A percentile compares a stretch with the other conserved stretches of the same genome.
These are phyloP conservation scores for Bothrops jararaca DNA, from an alignment of 2,113 vertebrate genomes.

Conservation along the genomic window DNA sequence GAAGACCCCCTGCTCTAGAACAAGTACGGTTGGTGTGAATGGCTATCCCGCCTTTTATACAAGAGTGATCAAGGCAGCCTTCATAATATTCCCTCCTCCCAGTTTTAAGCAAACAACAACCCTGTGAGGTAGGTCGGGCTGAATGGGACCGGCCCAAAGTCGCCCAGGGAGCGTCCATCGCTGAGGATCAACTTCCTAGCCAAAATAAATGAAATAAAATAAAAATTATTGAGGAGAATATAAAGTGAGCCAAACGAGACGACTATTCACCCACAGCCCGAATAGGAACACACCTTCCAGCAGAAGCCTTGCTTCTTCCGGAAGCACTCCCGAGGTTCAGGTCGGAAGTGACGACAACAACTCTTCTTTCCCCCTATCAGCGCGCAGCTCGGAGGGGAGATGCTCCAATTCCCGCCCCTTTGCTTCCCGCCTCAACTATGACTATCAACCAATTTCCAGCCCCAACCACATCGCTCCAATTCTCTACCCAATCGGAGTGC, in stretches of 20 bases:
- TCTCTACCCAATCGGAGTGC: not conserved
- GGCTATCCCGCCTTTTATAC: not conserved
- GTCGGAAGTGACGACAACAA: not conserved
- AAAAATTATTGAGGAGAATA: not conserved
- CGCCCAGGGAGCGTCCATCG: not conserved
- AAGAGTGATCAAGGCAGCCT: not conserved
- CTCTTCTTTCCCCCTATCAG: not conserved
- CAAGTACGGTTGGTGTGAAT: not conserved
- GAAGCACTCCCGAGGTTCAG: rapidly evolving
- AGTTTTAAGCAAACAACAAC: not conserved
- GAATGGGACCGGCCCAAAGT: not conserved
- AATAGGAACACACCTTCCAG: not conserved
- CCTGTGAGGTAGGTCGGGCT: not conserved
- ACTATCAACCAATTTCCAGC: not conserved
- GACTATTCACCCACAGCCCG: not conserved
- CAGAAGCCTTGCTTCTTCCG: not conserved
- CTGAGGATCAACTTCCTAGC: not conserved
- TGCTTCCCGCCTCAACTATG: not conserved
- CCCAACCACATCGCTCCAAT: not conserved
- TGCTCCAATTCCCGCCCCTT: too few species aligned
- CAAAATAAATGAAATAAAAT: not conserved
- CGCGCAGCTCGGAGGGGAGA: rapidly evolving
- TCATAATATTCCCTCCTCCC: not conserved
- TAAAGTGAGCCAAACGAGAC: too few species aligned
- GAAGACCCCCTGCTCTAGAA: too few species aligned